These are phyloP conservation scores for Chloroceryle inda DNA, from an alignment of 2,797 vertebrate genomes.

Conservation along the genomic window DNA sequence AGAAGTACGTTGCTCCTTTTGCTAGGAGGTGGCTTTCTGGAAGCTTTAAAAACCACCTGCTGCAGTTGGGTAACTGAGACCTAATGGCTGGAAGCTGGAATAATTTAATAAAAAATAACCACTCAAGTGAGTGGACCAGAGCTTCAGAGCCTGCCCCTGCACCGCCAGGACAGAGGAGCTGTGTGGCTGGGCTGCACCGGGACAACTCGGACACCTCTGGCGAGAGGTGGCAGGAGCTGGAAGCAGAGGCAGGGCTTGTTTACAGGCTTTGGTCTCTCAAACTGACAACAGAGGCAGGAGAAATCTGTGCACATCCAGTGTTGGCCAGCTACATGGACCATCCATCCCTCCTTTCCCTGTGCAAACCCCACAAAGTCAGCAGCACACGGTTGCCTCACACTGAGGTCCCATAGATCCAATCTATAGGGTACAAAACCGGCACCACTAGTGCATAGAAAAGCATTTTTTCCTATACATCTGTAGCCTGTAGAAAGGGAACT, in stretches of 20 bases:
- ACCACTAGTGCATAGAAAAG: background rate
- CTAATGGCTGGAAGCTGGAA: background rate
- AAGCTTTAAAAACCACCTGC: background rate
- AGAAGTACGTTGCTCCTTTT: background rate
- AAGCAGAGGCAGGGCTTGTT: background rate
- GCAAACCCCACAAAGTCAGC: background rate
- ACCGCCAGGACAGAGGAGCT: fast-evolving
- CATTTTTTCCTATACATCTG: too few relatives aligned
- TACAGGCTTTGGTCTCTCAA: background rate
- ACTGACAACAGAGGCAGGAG: fast-evolving
- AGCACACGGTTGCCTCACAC: background rate
- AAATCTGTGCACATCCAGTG: background rate
- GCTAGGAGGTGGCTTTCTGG: background rate
- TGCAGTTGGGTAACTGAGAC: background rate
- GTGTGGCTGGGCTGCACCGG: fast-evolving
- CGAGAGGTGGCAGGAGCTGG: fast-evolving
- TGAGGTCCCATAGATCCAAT: background rate
- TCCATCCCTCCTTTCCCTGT: too few relatives aligned
- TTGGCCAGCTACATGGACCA: fast-evolving
- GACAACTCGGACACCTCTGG: fast-evolving
- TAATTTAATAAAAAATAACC: background rate
- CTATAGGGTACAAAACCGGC: fast-evolving
- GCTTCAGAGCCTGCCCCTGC: background rate
- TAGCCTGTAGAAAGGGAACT: background rate
- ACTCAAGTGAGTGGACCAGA: background rate